Evolutionary conservation across 2,797 vertebrate species (phyloP).

Genomic region (Karalla daura): DNA sequence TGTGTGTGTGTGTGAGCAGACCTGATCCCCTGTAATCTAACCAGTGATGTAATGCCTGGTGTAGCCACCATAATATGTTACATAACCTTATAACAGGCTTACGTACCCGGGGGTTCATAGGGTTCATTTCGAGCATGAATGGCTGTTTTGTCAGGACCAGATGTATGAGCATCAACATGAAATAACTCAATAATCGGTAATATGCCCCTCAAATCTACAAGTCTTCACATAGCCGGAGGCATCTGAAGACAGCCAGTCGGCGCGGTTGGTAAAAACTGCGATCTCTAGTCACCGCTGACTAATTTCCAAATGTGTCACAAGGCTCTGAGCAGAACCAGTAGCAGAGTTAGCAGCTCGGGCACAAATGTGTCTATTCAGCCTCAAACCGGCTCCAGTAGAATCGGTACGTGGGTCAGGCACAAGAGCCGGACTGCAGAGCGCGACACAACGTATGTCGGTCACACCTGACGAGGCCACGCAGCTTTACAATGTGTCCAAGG

Average conservation of each 20-base stretch:
- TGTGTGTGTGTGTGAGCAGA: conserved; percentile 64
- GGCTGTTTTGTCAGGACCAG: conserved; percentile 46
- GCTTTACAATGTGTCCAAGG: too few species aligned
- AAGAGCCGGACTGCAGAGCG: too few species aligned
- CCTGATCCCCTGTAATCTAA: conserved; percentile 75
- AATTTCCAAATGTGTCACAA: conserved; percentile 24
- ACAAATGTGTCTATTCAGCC: conserved; percentile 55
- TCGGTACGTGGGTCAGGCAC: conserved; percentile 35
- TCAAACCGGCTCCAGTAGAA: conserved; percentile 54
- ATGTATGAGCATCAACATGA: conserved; percentile 31
- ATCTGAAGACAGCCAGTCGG: background rate
- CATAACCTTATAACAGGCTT: conserved; percentile 74
- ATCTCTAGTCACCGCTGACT: background rate
- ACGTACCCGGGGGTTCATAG: conserved; percentile 58
- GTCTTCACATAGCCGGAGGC: background rate
- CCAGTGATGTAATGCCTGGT: conserved; percentile 72
- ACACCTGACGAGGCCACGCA: too few species aligned
- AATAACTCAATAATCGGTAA: conserved; percentile 34
- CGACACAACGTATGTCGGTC: too few species aligned
- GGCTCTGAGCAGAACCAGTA: conserved; percentile 14
- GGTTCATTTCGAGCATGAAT: conserved; percentile 62
- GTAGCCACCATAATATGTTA: conserved; percentile 73
- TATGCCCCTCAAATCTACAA: conserved; percentile 10
- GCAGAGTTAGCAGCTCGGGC: conserved; percentile 29
- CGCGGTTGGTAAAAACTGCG: background rate